Base-by-base conservation (phyloP, 1,140 invertebrate species). In the Papilio helenus region DNA sequence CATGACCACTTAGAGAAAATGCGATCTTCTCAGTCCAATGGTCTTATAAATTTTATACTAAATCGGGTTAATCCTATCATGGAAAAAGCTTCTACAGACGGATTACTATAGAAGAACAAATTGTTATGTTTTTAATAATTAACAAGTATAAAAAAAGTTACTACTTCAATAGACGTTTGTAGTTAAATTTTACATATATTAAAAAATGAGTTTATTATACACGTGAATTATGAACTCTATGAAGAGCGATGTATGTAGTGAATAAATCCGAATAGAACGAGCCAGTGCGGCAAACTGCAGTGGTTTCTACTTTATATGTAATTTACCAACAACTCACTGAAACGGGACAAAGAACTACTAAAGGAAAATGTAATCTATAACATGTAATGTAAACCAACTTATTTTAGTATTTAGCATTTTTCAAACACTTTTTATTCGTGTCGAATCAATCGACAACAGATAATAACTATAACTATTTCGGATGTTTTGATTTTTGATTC, bases 231-330 rank as follows among this genome's bases (percentile, higher is more conserved):
- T 65, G 61, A 65, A 29, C 3, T 14, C n/a, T 29, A n/a, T n/a
- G n/a, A n/a, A 65, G 23, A 65, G 61, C 12, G 14, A 29, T 65
- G 23, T 61, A 61, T 23, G 10, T 65, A 26, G 58, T 3, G 20
- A 61, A 29, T 26, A 65, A 65, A 65, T 65, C 29, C 26, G 26
- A 65, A 65, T 65, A 12, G 3, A 65, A 14, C 61, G 61, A 29
- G 61, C 61, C 61, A 65, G 61, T 65, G 61, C 61, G 61, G 61
- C 61, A 65, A 65, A 65, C 61, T 65, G 61, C 61, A 65, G 61
- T 65, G 61, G 61, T 65, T 65, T 65, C 61, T 65, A n/a, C 4
- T 55, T 55, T 18, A 55, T 55, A 29, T 65, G 61, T 29, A 26
- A 65, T 68, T 68, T 68, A 68, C 61, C 23, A 68, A 65, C 61